A percentile compares a stretch with the other conserved stretches of the same genome.
phyloP scores from a whole-genome alignment of 64 coral and sea anemone species.

The Montipora efflorescens region DNA sequence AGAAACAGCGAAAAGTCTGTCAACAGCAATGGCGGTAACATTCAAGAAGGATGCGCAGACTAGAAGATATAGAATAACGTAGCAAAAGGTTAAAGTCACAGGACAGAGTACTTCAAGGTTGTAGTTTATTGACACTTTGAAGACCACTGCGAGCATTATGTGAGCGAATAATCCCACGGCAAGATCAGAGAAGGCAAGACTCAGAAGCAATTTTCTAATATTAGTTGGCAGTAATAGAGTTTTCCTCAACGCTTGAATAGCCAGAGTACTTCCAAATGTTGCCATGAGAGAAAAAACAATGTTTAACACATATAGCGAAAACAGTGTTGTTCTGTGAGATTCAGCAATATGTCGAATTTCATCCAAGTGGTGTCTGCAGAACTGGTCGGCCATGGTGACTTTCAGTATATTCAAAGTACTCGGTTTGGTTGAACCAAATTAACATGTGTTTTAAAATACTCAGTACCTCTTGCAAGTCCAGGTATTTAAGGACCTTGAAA shows the following conservation, averaged over 20 bases:
- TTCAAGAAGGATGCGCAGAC: slow-evolving; percentile 1
- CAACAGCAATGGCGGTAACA: slow-evolving; percentile 20
- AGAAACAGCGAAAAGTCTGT: slow-evolving; percentile 33
- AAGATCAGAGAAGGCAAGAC: no score
- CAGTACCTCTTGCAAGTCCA: no score
- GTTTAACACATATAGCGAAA: not conserved
- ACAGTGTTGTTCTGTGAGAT: not conserved
- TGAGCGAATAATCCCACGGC: slow-evolving; percentile 24
- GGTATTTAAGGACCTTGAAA: no score
- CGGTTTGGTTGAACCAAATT: no score
- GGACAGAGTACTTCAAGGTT: not conserved
- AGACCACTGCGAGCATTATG: not conserved
- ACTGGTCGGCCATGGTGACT: no score
- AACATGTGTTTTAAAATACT: no score
- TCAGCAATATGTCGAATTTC: no score
- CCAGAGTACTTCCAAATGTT: not conserved
- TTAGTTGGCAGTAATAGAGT: not conserved
- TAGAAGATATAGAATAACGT: not conserved
- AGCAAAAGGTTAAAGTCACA: not conserved
- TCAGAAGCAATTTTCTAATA: no score
- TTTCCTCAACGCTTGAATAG: not conserved
- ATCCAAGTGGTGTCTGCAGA: no score
- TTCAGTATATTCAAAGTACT: no score
- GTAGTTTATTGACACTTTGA: not conserved
- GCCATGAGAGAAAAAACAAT: not conserved